phyloP scores from a whole-genome alignment of 1,140 invertebrate genomes.

The Tetranychus cinnabarinus region DNA sequence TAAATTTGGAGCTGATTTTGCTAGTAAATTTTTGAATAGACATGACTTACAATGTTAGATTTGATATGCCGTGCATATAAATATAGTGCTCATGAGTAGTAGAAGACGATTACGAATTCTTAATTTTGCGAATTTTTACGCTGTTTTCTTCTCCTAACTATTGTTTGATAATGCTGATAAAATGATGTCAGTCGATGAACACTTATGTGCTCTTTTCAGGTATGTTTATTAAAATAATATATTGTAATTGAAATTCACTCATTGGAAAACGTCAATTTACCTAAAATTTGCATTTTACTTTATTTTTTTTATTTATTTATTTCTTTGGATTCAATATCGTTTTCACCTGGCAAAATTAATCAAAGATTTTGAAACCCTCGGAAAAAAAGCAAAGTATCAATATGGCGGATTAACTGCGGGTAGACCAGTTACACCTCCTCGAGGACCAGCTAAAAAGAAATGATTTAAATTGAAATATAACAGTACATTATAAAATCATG shows the following conservation, averaged over 20 bases:
- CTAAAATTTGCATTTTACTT: too few relatives aligned
- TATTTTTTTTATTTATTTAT: background rate
- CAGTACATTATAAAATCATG: too few relatives aligned
- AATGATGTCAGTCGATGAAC: slow-evolving; percentile 99
- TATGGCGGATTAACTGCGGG: slow-evolving; percentile 42
- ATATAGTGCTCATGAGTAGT: too few relatives aligned
- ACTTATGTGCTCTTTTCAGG: slow-evolving; percentile 90
- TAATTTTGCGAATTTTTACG: slow-evolving; percentile 45
- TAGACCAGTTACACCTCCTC: slow-evolving; percentile 38
- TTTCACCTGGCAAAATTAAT: background rate
- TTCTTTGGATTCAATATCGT: background rate
- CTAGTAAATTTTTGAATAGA: slow-evolving; percentile 23
- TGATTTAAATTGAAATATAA: slow-evolving; percentile 1
- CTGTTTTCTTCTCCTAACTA: slow-evolving; percentile 92
- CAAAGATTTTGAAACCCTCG: slow-evolving; percentile 94
- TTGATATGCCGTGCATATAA: slow-evolving; percentile 35
- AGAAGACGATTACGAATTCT: slow-evolving; percentile 36
- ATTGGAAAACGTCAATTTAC: too few relatives aligned
- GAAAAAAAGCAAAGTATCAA: slow-evolving; percentile 97
- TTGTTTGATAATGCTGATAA: slow-evolving; percentile 98
- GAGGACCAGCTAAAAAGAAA: slow-evolving; percentile 25
- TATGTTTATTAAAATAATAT: slow-evolving; percentile 15
- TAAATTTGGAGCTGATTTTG: slow-evolving; percentile 21
- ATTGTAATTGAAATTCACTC: background rate
- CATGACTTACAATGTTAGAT: slow-evolving; percentile 32